phyloP scores from a whole-genome alignment of 2,113 vertebrate species.

The Tretioscincus oriximinensis region DNA sequence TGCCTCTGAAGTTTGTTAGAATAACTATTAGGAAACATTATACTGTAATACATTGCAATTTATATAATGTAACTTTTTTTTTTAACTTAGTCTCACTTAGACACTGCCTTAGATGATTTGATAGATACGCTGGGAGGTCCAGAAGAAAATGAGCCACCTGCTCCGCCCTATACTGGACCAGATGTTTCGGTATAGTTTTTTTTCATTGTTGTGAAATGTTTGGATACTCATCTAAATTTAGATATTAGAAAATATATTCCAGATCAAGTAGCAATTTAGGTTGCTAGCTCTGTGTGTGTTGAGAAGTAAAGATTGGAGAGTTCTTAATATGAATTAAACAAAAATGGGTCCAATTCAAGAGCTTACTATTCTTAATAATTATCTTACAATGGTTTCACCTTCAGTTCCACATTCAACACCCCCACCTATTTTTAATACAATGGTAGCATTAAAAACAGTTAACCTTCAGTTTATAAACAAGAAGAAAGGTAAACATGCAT shows the following conservation, averaged over 20 bases:
- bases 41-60: too few species aligned
- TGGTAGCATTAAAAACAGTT: too few species aligned
- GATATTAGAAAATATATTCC: background rate
- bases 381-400: too few species aligned
- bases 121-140: slow-evolving; percentile 68
- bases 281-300: background rate
- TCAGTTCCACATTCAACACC: too few species aligned
- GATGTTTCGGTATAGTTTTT: slow-evolving; percentile 64
- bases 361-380: too few species aligned
- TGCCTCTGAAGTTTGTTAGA: too few species aligned
- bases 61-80: slow-evolving; percentile 1
- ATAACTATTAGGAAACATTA: too few species aligned
- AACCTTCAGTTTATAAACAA: too few species aligned
- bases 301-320: background rate
- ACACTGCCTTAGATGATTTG: slow-evolving; percentile 73
- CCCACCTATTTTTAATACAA: too few species aligned
- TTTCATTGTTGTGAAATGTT: background rate
- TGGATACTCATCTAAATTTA: background rate
- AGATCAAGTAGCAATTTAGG: background rate
- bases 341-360: too few species aligned
- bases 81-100: slow-evolving; percentile 60
- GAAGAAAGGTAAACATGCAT: too few species aligned
- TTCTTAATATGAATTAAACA: too few species aligned
- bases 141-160: slow-evolving; percentile 57
- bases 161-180: slow-evolving; percentile 66